These are phyloP conservation scores for Drosophila mimetica DNA, from an alignment of 2,888 invertebrate genomes.

Conservation along the genomic window DNA sequence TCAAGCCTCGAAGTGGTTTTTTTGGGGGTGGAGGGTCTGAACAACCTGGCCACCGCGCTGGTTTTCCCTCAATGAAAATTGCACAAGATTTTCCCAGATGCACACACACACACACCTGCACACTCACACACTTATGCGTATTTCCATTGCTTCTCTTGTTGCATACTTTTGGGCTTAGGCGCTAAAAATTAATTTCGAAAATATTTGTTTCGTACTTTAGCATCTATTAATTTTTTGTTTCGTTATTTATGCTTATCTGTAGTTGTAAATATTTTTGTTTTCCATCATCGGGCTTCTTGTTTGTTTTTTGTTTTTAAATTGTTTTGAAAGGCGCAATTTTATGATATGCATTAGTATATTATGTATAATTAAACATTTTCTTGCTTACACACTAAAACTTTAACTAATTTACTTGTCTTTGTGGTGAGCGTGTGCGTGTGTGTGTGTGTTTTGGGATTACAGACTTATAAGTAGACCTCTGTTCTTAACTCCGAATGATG, in stretches of 20 bases:
- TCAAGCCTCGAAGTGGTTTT: slow-evolving; percentile 44
- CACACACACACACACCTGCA: slow-evolving; percentile 30
- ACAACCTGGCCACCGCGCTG: slow-evolving; percentile 34
- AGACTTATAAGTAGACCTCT: slow-evolving; percentile 41
- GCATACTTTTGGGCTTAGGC: slow-evolving; percentile 57
- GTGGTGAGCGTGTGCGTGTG: slow-evolving; percentile 28
- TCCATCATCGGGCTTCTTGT: slow-evolving; percentile 44
- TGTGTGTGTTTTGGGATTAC: slow-evolving; percentile 30
- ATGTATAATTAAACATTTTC: slow-evolving; percentile 61
- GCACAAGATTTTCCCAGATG: slow-evolving; percentile 33
- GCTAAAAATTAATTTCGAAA: slow-evolving; percentile 74
- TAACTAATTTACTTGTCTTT: slow-evolving; percentile 36
- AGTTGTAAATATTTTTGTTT: slow-evolving; percentile 68
- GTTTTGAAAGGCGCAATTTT: slow-evolving; percentile 82
- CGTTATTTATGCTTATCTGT: slow-evolving; percentile 64
- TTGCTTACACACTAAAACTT: slow-evolving; percentile 33
- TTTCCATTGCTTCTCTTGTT: slow-evolving; percentile 50
- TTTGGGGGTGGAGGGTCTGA: slow-evolving; percentile 29
- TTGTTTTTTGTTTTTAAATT: slow-evolving; percentile 44
- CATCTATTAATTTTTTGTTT: slow-evolving; percentile 58
- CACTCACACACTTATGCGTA: slow-evolving; percentile 27
- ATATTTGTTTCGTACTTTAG: slow-evolving; percentile 67
- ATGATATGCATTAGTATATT: slow-evolving; percentile 84
- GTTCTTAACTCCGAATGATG: slow-evolving; percentile 28
- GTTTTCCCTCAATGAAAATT: slow-evolving; percentile 35